These are phyloP conservation scores for Chionomys nivalis DNA, from an alignment of 2,113 vertebrate species.

Conservation along the genomic window DNA sequence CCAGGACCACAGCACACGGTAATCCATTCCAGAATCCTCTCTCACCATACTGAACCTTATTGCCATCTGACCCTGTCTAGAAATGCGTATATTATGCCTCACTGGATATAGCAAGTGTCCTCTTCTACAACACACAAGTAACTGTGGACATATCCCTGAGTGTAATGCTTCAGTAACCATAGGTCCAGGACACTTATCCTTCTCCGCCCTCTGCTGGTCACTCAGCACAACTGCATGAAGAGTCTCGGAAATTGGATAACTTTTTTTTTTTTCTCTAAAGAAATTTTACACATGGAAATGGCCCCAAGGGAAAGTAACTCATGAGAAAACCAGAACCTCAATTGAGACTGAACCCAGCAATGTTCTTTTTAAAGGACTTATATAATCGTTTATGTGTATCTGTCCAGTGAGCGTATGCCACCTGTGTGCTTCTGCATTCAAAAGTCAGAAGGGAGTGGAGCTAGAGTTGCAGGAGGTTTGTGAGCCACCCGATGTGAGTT, in stretches of 20 bases:
- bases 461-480: background rate
- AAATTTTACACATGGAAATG: background rate
- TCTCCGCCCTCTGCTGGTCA: slow-evolving; percentile 69
- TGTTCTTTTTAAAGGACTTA: background rate
- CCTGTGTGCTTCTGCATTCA: background rate
- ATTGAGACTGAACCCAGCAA: background rate
- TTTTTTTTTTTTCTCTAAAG: background rate
- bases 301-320: background rate
- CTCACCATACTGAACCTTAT: background rate
- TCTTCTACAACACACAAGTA: background rate
- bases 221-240: background rate
- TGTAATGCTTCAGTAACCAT: background rate
- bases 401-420: background rate
- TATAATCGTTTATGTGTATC: background rate
- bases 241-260: background rate
- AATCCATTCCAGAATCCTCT: background rate
- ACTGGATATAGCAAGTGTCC: background rate
- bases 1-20: background rate
- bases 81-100: background rate
- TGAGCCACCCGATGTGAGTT: background rate
- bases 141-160: background rate
- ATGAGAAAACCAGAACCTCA: background rate
- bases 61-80: no score
- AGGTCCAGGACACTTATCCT: background rate
- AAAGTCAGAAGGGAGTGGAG: background rate